Evolutionary conservation across 2,113 vertebrate genomes (phyloP), one percentile per base, ranked within the genome.

Genomic region (Leptobrachium ailaonicum): DNA sequence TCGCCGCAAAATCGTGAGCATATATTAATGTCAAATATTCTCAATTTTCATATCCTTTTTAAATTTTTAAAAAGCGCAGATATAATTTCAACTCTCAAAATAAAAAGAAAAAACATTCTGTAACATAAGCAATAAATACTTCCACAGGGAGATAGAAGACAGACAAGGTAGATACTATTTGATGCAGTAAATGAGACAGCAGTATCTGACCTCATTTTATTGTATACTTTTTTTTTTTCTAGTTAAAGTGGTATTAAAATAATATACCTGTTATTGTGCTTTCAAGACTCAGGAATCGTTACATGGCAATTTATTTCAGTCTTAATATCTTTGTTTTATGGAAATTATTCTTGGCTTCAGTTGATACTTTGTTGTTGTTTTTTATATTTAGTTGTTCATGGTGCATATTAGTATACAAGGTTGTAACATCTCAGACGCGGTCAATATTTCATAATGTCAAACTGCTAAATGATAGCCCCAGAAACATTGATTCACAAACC

Each of bases 401-500:
- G 9, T 8, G 45, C 53, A n/a, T 62, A 80, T 80, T 80, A 73
- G 71, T 80, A 80, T 80, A 74, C 78, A 80, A 80, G 78, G 71
- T 74, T 80, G 78, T 66, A 80, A 73, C 63, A 80, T 80, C 63
- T 68, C 78, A 80, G 71, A 80, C 50, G n/a, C 41, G 40, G 71
- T 80, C 78, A 80, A 80, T 80, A 80, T 80, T 80, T 80, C 78
- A 80, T 80, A 80, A 80, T 80, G 78, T 80, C 78, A 80, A 74
- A 67, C 71, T 80, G 71, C 67, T 80, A 80, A 80, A 80, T 73
- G 78, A 80, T 80, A 80, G 78, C 78, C 71, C 78, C 63, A 80
- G 78, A 80, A 80, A 74, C 71, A 80, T 80, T 60, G 78, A 80
- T 80, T 80, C 71, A 80, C 50, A 74, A 80, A 80, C 56, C 41